Evolutionary conservation across 1,140 invertebrate genomes (phyloP), one percentile per base, ranked within the genome.

Genomic region (Myzus persicae): DNA sequence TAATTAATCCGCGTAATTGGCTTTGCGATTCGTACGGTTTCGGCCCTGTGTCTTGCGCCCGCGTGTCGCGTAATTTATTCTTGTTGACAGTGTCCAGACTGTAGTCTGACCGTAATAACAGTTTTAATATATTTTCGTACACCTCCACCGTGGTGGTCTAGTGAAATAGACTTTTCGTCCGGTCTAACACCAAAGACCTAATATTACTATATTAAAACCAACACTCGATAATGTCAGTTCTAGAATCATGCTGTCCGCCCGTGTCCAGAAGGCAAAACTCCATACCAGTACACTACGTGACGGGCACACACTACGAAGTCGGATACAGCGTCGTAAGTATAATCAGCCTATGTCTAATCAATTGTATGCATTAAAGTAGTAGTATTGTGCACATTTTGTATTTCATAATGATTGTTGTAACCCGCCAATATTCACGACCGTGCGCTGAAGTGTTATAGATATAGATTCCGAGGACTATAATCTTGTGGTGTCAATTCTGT

Each of bases 231-330:
- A 90, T 90, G 89, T 90, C 89, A 7, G 38, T 90, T 90, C 38
- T 20, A 90, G 89, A 14, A 9, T 14, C 46, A 26, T 89, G 46
- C 36, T 89, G 46, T n/a, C 89, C 54, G n/a, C 46, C 93, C 5
- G 44, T 93, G 24, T 51, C 93, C 1, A 59, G 94, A 81, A 93
- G 94, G 76, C 89, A 42, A 90, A 94, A 94, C 59, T 94, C 93
- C 54, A 96, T 98, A 81, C 97, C 98, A 0, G 96, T 98, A 42
- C 95, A 98, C 91, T 97, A 98, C 94, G 96, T 97, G 1, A 95
- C 96, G 94, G 98, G 98, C 93, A 97, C 97, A 2, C 97, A 98
- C 94, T 98, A 98, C 95, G 97, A 98, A 95, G 97, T 98, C 76
- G 98, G 98, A 94, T 98, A 96, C 94, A 97, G 98, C 96, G 96